phyloP scores from a whole-genome alignment of 2,888 invertebrate genomes.

The Agrochola litura region DNA sequence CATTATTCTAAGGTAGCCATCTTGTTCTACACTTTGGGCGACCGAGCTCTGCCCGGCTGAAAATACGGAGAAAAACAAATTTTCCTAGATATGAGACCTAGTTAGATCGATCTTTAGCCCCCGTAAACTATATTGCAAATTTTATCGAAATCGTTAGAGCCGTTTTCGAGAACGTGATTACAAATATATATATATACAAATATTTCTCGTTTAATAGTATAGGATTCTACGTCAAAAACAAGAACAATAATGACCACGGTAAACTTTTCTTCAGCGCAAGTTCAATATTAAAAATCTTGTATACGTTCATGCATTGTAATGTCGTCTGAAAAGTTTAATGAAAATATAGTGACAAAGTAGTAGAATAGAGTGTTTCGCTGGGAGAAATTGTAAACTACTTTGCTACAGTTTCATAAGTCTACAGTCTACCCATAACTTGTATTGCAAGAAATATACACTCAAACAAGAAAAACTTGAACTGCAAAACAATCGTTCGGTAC shows the following conservation, averaged over 20 bases:
- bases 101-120: too few relatives aligned
- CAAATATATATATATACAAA: too few relatives aligned
- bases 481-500: slow-evolving; percentile 38
- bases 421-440: slow-evolving; percentile 42
- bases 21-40: too few relatives aligned
- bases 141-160: too few relatives aligned
- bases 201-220: too few relatives aligned
- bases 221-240: not conserved
- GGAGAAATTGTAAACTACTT: slow-evolving; percentile 56
- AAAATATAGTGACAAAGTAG: slow-evolving; percentile 59
- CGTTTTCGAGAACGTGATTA: too few relatives aligned
- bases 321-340: slow-evolving; percentile 53
- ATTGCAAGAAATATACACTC: slow-evolving; percentile 49
- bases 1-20: too few relatives aligned
- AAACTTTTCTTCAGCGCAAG: not conserved
- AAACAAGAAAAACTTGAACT: slow-evolving; percentile 42
- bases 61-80: too few relatives aligned
- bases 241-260: not conserved
- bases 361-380: slow-evolving; percentile 35
- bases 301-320: slow-evolving; percentile 42
- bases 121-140: too few relatives aligned
- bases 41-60: too few relatives aligned
- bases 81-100: too few relatives aligned
- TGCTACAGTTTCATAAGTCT: slow-evolving; percentile 40
- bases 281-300: not conserved